phyloP scores from a whole-genome alignment of 2,113 vertebrate genomes.

The Aviceda subcristata region DNA sequence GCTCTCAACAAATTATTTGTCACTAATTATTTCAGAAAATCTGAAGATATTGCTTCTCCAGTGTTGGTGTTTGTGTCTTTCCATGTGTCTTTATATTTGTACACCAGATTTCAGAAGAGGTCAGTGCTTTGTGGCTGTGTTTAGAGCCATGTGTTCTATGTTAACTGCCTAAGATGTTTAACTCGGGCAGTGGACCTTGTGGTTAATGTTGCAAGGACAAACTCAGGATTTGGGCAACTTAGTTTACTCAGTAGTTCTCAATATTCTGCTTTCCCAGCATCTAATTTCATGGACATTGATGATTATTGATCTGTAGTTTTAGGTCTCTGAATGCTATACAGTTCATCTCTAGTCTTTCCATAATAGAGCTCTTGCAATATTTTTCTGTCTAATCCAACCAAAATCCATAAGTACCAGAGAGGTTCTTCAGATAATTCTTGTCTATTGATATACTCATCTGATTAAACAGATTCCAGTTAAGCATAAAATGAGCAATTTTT shows the following conservation, averaged over 20 bases:
- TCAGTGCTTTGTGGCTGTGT: neutral
- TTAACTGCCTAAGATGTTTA: neutral
- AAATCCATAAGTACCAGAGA: neutral
- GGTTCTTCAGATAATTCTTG: neutral
- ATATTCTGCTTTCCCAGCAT: neutral
- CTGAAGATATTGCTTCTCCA: neutral
- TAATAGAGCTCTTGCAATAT: neutral
- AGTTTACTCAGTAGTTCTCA: neutral
- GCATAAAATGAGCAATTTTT: neutral
- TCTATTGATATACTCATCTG: neutral
- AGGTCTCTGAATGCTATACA: neutral
- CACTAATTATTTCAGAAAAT: neutral
- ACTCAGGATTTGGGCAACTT: neutral
- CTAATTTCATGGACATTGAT: neutral
- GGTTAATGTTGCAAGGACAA: neutral
- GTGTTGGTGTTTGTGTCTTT: neutral
- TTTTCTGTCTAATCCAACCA: neutral
- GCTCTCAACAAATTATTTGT: neutral
- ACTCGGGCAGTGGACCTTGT: fast-evolving
- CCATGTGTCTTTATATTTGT: neutral
- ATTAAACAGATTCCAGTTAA: neutral
- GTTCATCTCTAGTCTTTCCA: neutral
- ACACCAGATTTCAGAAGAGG: neutral
- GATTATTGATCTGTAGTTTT: neutral
- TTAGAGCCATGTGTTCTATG: neutral